These are phyloP conservation scores for Harmothoe impar DNA, from an alignment of 2,888 invertebrate genomes.

Conservation along the genomic window DNA sequence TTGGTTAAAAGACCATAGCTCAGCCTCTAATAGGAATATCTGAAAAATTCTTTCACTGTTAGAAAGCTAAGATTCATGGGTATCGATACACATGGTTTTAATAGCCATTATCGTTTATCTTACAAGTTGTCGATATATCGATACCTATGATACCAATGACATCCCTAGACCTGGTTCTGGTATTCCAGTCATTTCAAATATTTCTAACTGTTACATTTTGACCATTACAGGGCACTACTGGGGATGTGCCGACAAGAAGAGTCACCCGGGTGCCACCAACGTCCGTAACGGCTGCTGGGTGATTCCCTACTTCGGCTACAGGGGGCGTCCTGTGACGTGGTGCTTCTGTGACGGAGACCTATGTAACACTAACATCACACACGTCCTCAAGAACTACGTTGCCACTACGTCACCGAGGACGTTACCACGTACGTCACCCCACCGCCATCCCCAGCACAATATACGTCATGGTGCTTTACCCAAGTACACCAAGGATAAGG, in stretches of 20 bases:
- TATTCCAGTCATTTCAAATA: no score
- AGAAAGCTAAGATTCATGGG: no score
- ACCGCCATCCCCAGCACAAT: neutral
- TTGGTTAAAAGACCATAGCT: no score
- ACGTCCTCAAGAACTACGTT: slow-evolving; percentile 49
- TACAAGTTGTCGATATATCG: no score
- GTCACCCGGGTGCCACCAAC: neutral
- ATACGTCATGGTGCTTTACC: neutral
- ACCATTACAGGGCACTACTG: slow-evolving; percentile 32
- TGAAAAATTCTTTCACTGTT: no score
- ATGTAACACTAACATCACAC: slow-evolving; percentile 61
- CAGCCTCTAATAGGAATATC: no score
- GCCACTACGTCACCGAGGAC: neutral
- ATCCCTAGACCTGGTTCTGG: no score
- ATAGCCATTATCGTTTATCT: no score
- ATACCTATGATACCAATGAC: no score
- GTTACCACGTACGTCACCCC: neutral
- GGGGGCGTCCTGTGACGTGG: slow-evolving; percentile 55
- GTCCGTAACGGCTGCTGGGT: slow-evolving; percentile 56
- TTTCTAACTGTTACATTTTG: neutral
- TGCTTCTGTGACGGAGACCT: slow-evolving; percentile 63
- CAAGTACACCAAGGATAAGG: slow-evolving; percentile 28
- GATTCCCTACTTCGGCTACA: slow-evolving; percentile 58
- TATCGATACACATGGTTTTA: no score
- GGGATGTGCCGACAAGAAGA: slow-evolving; percentile 50